Evolutionary conservation across 2,113 vertebrate genomes (phyloP), one percentile per base, ranked within the genome.

Genomic region (Sylvilagus bachmani): DNA sequence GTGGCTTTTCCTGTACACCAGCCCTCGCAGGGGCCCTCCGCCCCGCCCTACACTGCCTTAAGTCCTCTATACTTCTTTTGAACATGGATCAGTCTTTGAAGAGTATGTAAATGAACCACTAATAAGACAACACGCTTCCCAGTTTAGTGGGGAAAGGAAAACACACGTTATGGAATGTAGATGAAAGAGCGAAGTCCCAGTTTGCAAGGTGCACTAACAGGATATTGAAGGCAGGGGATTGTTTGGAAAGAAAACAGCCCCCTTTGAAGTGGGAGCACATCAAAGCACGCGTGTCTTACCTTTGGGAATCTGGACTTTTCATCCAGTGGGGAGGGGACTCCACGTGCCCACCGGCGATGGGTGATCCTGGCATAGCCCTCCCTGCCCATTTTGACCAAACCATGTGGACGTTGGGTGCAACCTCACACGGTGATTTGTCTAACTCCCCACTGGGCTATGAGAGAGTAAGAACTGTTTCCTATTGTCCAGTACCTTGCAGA

Each of bases 211-310:
- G 17, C 61, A 5, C 24, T 82, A 79, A 74, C 64, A 85, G 80
- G 83, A 64, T 89, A 58, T 17, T 27, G n/a, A 51, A 83, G 84
- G 31, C 22, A 2, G 5, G 4, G 51, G 66, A 51, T 55, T 93
- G 38, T 91, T 94, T 92, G 49, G 80, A 90, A 85, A 88, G 51
- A 85, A 78, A 96, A 91, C 55, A 88, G 38, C 10, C 27, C 11
- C 19, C 53, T 92, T 88, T 86, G 93, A 95, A 85, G 74, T 62
- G 6, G 78, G 58, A 88, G 5, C 5, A 77, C 33, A 81, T 95
- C 73, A 92, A 90, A 94, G 51, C 16, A 7, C 86, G 80, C 61
- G 78, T 61, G 17, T 53, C n/a, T 80, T 49, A 4, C 53, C 89
- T 88, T 66, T 53, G 66, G 83, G 62, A 64, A 69, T n/a, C 11